A percentile compares a stretch with the other conserved stretches of the same genome.
Conservation (phyloP, 2,888 invertebrate genomes). For the Ormyrus rosae region DNA sequence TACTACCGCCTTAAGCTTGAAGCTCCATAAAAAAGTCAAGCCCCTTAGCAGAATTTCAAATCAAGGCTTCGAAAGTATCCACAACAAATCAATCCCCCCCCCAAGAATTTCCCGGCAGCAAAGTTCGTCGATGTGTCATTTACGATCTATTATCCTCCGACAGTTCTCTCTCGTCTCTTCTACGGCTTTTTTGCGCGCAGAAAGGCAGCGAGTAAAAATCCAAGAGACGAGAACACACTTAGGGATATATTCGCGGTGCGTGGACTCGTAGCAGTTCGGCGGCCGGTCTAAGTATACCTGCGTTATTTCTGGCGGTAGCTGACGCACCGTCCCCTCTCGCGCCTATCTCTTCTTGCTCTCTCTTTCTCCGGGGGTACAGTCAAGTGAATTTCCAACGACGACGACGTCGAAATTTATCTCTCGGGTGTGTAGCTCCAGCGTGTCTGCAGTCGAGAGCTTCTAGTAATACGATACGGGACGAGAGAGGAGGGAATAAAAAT, state of each 20-base stretch:
- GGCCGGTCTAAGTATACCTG: constrained; percentile 73
- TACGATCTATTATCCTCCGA: neutral
- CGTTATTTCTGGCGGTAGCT: constrained; percentile 75
- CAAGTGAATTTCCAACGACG: constrained; percentile 48
- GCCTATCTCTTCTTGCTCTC: constrained; percentile 37
- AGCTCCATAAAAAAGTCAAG: too few relatives aligned
- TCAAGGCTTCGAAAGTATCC: too few relatives aligned
- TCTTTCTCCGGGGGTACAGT: constrained; percentile 30
- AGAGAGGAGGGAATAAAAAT: constrained; percentile 47
- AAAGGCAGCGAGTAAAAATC: too few relatives aligned
- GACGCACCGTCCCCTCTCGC: constrained; percentile 67
- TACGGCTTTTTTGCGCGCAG: too few relatives aligned
- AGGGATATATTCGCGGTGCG: constrained; percentile 61
- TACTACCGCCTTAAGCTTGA: too few relatives aligned
- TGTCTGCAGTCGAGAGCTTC: constrained; percentile 38
- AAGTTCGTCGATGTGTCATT: neutral
- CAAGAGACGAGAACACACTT: neutral
- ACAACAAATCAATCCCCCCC: too few relatives aligned
- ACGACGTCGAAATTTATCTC: constrained; percentile 43
- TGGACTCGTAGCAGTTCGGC: constrained; percentile 63
- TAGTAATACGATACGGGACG: constrained; percentile 46
- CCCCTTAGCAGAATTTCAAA: too few relatives aligned
- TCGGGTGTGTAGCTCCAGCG: neutral
- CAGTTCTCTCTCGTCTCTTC: neutral
- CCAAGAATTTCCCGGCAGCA: neutral